Base-by-base conservation (phyloP, 2,888 invertebrate genomes). In the Megastigmus dorsalis region DNA sequence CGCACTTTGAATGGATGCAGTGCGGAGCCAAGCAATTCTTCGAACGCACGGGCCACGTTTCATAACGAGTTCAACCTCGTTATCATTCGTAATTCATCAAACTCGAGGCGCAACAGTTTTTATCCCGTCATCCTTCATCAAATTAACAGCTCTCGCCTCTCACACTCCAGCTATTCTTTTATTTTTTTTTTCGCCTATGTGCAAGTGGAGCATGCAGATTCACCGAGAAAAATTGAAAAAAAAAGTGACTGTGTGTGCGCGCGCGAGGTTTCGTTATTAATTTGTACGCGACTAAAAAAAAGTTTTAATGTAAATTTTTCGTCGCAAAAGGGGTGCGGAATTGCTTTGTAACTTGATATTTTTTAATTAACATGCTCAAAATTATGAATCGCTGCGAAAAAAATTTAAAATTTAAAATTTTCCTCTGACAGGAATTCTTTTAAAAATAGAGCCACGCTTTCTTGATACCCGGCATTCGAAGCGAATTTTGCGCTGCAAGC, bases 1-100 rank as follows among this genome's bases (percentile, higher is more conserved):
- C n/a, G n/a, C n/a, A n/a, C 26, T 55, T 55, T 54, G 33, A 43
- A 54, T 20, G 26, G 13, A 3, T 10, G 54, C 15, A n/a, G n/a
- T n/a, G n/a, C n/a, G n/a, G n/a, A n/a, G n/a, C n/a, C n/a, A n/a
- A 18, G 28, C 57, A 50, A 70, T 70, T 62, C 62, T 33, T 41
- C 9, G n/a, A 43, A 38, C 18, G 15, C 57, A 20, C 30, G 54
- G 26, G 28, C 55, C 28, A 71, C 30, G 54, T 38, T 43, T 63
- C 28, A 71, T 71, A 71, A 63, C 63, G 71, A 71, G 63, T 71
- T n/a, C n/a, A 63, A 71, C 63, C 71, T 71, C 71, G 55, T 71
- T 71, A 71, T 63, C 63, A 63, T 71, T 63, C 45, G 65, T 55
- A 63, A 69, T 71, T 63, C 50, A 71, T 62, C 70, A 71, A 55